Base-by-base conservation (phyloP, 2,113 vertebrate genomes). In the Oxyura jamaicensis region DNA sequence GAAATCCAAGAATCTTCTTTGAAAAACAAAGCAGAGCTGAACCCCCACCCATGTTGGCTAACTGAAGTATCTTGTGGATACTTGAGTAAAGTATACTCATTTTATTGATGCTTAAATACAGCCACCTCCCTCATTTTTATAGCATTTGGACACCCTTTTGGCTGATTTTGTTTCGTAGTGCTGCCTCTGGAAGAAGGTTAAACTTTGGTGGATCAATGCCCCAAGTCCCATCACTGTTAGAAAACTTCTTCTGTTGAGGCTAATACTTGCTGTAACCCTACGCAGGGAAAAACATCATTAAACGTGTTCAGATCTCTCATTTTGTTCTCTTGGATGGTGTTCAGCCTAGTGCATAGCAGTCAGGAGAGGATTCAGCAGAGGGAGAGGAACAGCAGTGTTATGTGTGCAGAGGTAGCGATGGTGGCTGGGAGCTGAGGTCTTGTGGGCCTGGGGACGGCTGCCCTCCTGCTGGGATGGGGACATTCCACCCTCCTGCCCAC, bases 1-100 rank as follows among this genome's bases (percentile, higher is more conserved):
- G 88, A 96, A 96, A 96, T 93, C 91, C 95, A 95, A 84, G 82
- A 95, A 93, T 83, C 69, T 73, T 92, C 59, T 91, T 93, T 95
- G 94, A 84, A 96, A 95, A 94, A 87, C 62, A 93, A 91, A 59
- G 72, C 59, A 94, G 79, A 91, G 52, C 42, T 93, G 72, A 89
- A 76, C 50, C 35, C 73, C 73, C 15, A 56, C 59, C 76, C 58
- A 4, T 90, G 48, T 2, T 90, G 95, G 84, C 77, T 63, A 72
- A 44, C 33, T 84, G 84, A 93, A 93, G 55, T 76, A 53, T 83
- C 76, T 91, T 63, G 50, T 71, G 90, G 58, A 85, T 94, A 77
- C 53, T 96, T 73, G 31, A 91, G 46, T 88, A 86, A 91, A 96
- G 83, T 69, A 60, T 23, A 63, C 39, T 91, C 19, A 42, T 87